Evolutionary conservation across 2,888 invertebrate species (phyloP).

Genomic region (Ctenicera cuprea): DNA sequence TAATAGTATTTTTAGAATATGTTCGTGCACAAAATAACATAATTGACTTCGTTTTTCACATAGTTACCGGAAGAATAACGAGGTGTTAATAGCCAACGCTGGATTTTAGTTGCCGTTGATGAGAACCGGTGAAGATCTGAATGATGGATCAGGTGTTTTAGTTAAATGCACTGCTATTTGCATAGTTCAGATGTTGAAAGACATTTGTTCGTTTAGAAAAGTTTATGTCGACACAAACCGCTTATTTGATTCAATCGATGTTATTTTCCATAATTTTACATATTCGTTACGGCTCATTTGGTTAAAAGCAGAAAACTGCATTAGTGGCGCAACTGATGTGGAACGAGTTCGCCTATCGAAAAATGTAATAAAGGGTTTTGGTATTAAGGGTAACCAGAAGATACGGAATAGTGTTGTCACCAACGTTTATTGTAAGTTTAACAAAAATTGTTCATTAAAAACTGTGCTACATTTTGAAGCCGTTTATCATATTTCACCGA

Average conservation of each 20-base stretch:
- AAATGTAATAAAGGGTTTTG: not conserved
- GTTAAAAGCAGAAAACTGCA: conserved; percentile 49
- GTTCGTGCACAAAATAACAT: conserved; percentile 13
- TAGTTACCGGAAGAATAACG: conserved; percentile 9
- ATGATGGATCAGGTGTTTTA: conserved; percentile 26
- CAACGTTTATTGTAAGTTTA: too few relatives aligned
- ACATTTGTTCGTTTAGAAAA: conserved; percentile 7
- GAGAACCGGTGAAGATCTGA: conserved; percentile 1
- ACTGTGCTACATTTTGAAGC: too few relatives aligned
- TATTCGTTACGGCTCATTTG: conserved; percentile 1
- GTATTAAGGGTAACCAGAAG: too few relatives aligned
- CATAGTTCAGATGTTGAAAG: conserved; percentile 16
- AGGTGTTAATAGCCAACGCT: conserved; percentile 14
- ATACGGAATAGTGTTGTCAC: too few relatives aligned
- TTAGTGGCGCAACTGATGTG: conserved; percentile 48
- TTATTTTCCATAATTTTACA: conserved; percentile 28
- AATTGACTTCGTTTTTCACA: conserved; percentile 1
- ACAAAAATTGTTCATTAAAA: too few relatives aligned
- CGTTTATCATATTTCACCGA: too few relatives aligned
- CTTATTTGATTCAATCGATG: conserved; percentile 16
- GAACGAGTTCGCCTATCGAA: not conserved
- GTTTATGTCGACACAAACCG: conserved; percentile 9
- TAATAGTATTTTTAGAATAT: conserved; percentile 1
- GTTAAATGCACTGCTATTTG: conserved; percentile 23
- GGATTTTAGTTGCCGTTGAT: conserved; percentile 1